Conservation (phyloP, 2,888 invertebrate genomes). For the Aproaerema taeniolella region DNA sequence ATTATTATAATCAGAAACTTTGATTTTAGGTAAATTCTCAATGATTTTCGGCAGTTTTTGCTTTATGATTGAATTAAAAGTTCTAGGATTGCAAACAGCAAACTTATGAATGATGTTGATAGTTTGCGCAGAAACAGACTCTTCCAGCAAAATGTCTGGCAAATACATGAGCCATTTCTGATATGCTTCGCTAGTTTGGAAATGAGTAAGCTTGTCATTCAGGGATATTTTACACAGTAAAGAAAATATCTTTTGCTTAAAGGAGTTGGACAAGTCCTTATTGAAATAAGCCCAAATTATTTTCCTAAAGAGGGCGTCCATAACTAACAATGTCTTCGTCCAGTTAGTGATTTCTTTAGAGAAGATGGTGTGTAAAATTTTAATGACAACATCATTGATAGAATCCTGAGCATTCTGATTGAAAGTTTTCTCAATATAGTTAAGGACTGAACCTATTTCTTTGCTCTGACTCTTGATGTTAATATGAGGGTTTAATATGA, state of each 20-base stretch:
- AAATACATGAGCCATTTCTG: conserved; percentile 71
- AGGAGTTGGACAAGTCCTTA: conserved; percentile 34
- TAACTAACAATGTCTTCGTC: conserved; percentile 45
- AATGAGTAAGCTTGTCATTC: conserved; percentile 52
- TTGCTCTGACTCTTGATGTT: conserved; percentile 48
- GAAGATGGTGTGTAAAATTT: conserved; percentile 52
- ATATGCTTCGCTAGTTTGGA: conserved; percentile 57
- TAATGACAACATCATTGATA: conserved; percentile 42
- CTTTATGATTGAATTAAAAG: conserved; percentile 67
- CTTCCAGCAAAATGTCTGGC: conserved; percentile 75
- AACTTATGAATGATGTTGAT: conserved; percentile 77
- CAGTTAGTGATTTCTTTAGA: conserved; percentile 49
- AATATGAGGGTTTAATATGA: conserved; percentile 58
- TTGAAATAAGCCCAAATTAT: conserved; percentile 56
- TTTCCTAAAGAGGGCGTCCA: conserved; percentile 53
- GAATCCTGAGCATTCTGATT: conserved; percentile 37
- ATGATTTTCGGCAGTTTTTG: conserved; percentile 62
- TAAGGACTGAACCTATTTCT: conserved; percentile 54
- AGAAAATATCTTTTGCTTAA: conserved; percentile 57
- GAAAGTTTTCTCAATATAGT: conserved; percentile 72
- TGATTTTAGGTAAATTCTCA: conserved; percentile 56
- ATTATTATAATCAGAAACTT: no score
- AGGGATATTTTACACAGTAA: conserved; percentile 62
- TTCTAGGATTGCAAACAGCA: conserved; percentile 70
- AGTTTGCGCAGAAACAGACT: conserved; percentile 63